Evolutionary conservation across 2,888 invertebrate genomes (phyloP).

Genomic region (Gortyna flavago): DNA sequence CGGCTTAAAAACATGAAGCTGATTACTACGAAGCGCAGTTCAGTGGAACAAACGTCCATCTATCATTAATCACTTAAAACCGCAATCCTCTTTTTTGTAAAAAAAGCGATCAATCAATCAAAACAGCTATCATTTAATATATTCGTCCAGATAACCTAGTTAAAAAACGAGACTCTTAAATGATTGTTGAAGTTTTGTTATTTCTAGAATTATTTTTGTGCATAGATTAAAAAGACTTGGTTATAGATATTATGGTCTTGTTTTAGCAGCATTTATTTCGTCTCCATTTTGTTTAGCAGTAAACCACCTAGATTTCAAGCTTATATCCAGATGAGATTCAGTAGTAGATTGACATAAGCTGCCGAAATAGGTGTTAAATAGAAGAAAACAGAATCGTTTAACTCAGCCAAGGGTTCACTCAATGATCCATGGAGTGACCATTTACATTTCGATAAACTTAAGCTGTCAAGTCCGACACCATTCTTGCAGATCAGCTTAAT

Average conservation of each 20-base stretch:
- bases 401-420: no score
- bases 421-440: no score
- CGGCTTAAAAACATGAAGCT: slow-evolving; percentile 41
- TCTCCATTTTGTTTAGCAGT: neutral
- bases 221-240: neutral
- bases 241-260: neutral
- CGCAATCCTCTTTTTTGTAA: slow-evolving; percentile 42
- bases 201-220: neutral
- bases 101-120: slow-evolving; percentile 51
- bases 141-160: slow-evolving; percentile 20
- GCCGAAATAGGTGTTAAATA: neutral
- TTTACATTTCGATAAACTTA: neutral
- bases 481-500: rapidly evolving
- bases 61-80: slow-evolving; percentile 53
- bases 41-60: slow-evolving; percentile 35
- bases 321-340: neutral
- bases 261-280: neutral
- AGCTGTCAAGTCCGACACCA: no score
- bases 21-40: slow-evolving; percentile 31
- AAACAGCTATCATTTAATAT: slow-evolving; percentile 45
- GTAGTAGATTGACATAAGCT: neutral
- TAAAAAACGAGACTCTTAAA: neutral
- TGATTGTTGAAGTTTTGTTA: neutral
- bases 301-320: neutral
- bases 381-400: neutral